These are phyloP conservation scores for Cynoglossus semilaevis DNA, from an alignment of 2,113 vertebrate species.

Conservation along the genomic window DNA sequence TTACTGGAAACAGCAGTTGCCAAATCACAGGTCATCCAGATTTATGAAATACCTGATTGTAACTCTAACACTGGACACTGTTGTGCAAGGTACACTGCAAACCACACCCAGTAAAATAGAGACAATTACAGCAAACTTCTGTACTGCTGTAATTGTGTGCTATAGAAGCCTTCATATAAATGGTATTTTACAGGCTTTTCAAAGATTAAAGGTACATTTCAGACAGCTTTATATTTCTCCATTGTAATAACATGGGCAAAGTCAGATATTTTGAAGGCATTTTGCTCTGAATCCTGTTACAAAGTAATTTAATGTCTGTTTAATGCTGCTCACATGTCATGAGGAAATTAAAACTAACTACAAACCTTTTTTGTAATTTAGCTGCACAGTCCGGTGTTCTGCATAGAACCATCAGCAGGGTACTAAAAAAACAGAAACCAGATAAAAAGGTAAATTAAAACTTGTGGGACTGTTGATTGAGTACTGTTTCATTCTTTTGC, in stretches of 20 bases:
- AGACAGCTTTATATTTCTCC: too few relatives aligned
- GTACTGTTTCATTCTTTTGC: neutral
- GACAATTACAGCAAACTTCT: neutral
- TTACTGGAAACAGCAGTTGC: slow-evolving; percentile 11
- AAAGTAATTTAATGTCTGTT: too few relatives aligned
- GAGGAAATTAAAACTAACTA: too few relatives aligned
- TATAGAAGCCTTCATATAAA: too few relatives aligned
- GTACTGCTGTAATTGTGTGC: neutral
- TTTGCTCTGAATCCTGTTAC: too few relatives aligned
- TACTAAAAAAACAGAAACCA: slow-evolving; percentile 86
- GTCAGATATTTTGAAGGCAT: too few relatives aligned
- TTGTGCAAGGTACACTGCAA: neutral
- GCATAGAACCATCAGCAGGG: slow-evolving; percentile 83
- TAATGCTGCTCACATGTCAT: too few relatives aligned
- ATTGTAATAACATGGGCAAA: too few relatives aligned
- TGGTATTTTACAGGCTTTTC: too few relatives aligned
- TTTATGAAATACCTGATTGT: neutral
- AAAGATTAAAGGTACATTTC: too few relatives aligned
- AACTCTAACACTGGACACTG: slow-evolving; percentile 20
- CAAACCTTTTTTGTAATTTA: slow-evolving; percentile 56
- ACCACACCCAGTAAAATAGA: slow-evolving; percentile 2
- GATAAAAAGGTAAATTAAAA: slow-evolving; percentile 76
- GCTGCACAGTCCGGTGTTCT: slow-evolving; percentile 90
- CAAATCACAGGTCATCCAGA: too few relatives aligned
- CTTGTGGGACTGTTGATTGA: neutral